Evolutionary conservation across 1,140 invertebrate species (phyloP), one percentile per base, ranked within the genome.

Genomic region (Hycleus cichorii): DNA sequence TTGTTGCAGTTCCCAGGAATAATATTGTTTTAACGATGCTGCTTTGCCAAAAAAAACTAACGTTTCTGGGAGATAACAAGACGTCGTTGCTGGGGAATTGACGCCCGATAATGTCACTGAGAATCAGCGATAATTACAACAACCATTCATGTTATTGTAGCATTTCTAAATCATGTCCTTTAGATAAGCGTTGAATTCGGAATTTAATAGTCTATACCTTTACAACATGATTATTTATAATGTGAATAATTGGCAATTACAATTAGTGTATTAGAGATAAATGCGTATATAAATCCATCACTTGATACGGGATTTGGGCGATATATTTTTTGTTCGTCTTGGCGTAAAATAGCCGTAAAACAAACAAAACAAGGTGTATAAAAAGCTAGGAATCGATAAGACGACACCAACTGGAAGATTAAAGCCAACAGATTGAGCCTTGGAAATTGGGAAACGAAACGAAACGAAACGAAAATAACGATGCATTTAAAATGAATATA

Each of bases 351-450:
- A 44, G n/a, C 54, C 63, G 55, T 64, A 64, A 60, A 64, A 61
- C 56, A 61, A 60, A 57, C 60, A 61, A 64, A 64, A 62, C 57
- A 64, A 55, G 59, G 60, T 64, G 59, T 62, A 64, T 59, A 64
- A 62, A 62, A 64, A 64, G 60, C 44, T 39, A 59, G 42, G 49
- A 61, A 67, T 67, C 65, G 65, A 67, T 67, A 63, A 65, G 61
- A 7, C 32, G 32, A 67, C 63, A 62, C 60, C 58, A 57, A 57
- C 60, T 62, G 63, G 57, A 63, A 67, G 65, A 67, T 67, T 67
- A 67, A 67, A 67, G 65, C 63, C 65, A 67, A 65, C 65, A 67
- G 65, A 67, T 67, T 65, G 65, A 67, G 63, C 65, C 65, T 65
- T 67, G 65, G 65, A 63, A 60, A 63, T 63, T 61, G 63, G 54